These are phyloP conservation scores for Episyrphus balteatus DNA, from an alignment of 1,140 invertebrate genomes.

Conservation along the genomic window DNA sequence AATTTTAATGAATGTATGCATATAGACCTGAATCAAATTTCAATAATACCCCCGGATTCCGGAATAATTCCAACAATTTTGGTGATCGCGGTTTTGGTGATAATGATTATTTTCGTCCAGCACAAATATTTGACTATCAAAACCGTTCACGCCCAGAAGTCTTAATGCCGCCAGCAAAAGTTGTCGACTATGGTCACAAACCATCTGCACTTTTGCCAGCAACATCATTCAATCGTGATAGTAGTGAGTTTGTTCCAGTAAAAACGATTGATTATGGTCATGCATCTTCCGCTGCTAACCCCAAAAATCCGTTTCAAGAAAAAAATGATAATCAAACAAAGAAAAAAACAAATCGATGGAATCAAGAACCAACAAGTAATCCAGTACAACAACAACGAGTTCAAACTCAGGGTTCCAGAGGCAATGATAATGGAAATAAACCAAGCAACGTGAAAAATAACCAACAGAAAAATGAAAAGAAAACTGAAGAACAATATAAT, in stretches of 20 bases:
- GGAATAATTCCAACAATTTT: no score
- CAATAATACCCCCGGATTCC: no score
- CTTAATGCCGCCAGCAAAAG: constrained; percentile 42
- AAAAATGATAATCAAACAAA: constrained; percentile 1
- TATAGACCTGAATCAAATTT: no score
- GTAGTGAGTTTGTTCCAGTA: constrained; percentile 34
- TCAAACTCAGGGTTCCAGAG: no score
- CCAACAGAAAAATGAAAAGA: not conserved
- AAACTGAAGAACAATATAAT: not conserved
- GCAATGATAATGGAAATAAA: not conserved
- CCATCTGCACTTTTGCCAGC: constrained; percentile 13
- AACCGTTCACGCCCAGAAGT: constrained; percentile 15
- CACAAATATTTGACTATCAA: constrained; percentile 33
- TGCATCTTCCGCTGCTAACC: constrained; percentile 21
- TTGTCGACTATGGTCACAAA: constrained; percentile 63
- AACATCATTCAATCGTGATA: not conserved
- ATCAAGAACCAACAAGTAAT: constrained; percentile 6
- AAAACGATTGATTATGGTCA: constrained; percentile 51
- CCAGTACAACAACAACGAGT: constrained; percentile 5
- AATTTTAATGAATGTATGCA: no score
- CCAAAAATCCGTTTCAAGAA: constrained; percentile 2
- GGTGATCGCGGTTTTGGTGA: not conserved
- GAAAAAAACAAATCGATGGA: not conserved
- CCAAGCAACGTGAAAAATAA: not conserved
- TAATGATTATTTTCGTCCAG: constrained; percentile 18